Percentiles rank a stretch among this genome's conserved stretches.
Conservation (phyloP, 2,113 vertebrate genomes). For the Tupaia tana region DNA sequence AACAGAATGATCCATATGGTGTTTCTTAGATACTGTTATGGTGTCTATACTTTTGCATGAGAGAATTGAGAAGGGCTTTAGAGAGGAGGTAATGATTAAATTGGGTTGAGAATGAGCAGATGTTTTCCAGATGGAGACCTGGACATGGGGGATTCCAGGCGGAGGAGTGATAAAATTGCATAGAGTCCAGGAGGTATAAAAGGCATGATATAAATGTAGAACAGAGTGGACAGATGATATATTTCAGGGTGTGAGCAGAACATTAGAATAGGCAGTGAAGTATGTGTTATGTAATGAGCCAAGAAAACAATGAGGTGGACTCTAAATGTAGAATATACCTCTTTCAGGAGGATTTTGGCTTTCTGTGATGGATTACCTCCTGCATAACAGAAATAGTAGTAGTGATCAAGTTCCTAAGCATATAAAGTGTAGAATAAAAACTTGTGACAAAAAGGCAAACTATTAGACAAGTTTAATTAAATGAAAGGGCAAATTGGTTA, state of each 20-base stretch:
- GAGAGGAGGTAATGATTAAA: neutral
- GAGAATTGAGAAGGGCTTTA: neutral
- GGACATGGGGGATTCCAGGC: neutral
- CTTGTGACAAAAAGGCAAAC: neutral
- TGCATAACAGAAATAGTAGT: neutral
- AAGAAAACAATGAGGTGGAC: neutral
- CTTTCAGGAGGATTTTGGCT: neutral
- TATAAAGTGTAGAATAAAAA: neutral
- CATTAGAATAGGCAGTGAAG: neutral
- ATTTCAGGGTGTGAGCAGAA: too few species aligned
- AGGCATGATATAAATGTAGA: neutral
- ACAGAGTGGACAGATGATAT: neutral
- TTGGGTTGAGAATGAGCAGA: neutral
- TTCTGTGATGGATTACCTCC: neutral
- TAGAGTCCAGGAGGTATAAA: neutral
- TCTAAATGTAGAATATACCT: neutral
- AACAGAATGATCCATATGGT: accelerated
- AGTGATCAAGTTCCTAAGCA: neutral
- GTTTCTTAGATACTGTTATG: neutral
- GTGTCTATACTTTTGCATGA: neutral
- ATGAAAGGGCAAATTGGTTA: neutral
- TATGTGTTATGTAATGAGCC: neutral
- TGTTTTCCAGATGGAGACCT: neutral
- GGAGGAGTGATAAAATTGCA: too few species aligned
- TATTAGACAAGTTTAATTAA: neutral